Base-by-base conservation (phyloP, 2,888 invertebrate genomes). In the Polymixis lichenea region DNA sequence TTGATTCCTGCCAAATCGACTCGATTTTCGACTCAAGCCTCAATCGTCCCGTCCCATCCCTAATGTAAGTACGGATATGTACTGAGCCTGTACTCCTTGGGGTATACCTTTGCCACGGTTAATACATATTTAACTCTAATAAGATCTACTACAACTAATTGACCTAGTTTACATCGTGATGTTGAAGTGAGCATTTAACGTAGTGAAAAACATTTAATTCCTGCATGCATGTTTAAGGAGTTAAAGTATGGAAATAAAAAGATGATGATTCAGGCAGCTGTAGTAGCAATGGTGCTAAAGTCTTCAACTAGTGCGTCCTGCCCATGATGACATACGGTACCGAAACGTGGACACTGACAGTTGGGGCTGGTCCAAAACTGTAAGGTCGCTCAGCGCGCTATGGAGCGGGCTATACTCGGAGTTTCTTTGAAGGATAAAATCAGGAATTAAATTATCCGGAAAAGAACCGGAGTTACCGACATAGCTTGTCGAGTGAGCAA, bases 71-170 rank as follows among this genome's bases (percentile, higher is more conserved):
- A 71, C 65, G 38, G 32, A 28, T 61, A 68, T 66, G 66, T 86
- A 58, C 66, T 60, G 22, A 65, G 56, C 66, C 62, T 55, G 43
- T 60, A 32, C 64, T 80, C 72, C 58, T 69, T 19, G 61, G 72
- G 67, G 87, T 73, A 71, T 80, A 73, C 75, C 73, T 84, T 78
- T 80, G 49, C 73, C 60, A 68, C 58, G 67, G 73, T 74, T 86
- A 80, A 75, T 77, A 77, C 38, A 77, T 65, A 77, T 80, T 72
- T 75, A 75, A 80, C 80, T 80, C 62, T 84, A 75, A 80, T 76
- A 84, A 80, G 86, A 73, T 72, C 67, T 71, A 77, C 77, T 46
- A 72, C 38, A 72, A 77, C 49, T 89, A 76, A 74, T 65, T 62
- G 60, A 72, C 72, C 77, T 80, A 62, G 46, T 73, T 80, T 53